Percentiles rank a stretch among this genome's conserved stretches.
These are phyloP conservation scores for Streptopelia turtur DNA, from an alignment of 2,797 vertebrate species.

Conservation along the genomic window DNA sequence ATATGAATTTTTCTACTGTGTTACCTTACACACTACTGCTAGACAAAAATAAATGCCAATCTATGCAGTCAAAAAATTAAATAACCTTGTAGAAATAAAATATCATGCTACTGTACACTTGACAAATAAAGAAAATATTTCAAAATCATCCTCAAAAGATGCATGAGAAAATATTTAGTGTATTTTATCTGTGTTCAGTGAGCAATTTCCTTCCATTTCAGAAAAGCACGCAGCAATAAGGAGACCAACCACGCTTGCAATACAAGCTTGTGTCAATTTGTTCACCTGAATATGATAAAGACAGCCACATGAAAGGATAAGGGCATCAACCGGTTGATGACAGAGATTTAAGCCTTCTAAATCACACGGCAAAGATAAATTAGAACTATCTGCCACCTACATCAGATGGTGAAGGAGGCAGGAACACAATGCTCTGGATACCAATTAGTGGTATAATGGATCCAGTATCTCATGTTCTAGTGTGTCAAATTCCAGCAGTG, in stretches of 20 bases:
- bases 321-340: slow-evolving; percentile 43
- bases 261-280: background rate
- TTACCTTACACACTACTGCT: background rate
- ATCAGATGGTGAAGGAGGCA: slow-evolving; percentile 49
- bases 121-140: background rate
- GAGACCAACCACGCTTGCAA: background rate
- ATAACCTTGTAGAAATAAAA: background rate
- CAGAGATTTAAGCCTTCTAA: slow-evolving; percentile 54
- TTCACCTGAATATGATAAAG: slow-evolving; percentile 1
- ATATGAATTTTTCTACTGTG: background rate
- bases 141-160: background rate
- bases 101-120: background rate
- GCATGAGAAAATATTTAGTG: background rate
- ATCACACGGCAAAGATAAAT: slow-evolving; percentile 51
- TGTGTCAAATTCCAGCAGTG: slow-evolving; percentile 66
- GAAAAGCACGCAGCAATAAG: background rate
- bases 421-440: slow-evolving; percentile 65
- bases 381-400: slow-evolving; percentile 45
- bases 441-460: slow-evolving; percentile 61
- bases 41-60: background rate
- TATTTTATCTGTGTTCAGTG: background rate
- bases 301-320: slow-evolving; percentile 2
- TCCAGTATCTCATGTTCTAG: slow-evolving; percentile 54
- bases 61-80: background rate
- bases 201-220: background rate